Evolutionary conservation across 1,140 invertebrate species (phyloP), one percentile per base, ranked within the genome.

Genomic region (Ceratina australensis): DNA sequence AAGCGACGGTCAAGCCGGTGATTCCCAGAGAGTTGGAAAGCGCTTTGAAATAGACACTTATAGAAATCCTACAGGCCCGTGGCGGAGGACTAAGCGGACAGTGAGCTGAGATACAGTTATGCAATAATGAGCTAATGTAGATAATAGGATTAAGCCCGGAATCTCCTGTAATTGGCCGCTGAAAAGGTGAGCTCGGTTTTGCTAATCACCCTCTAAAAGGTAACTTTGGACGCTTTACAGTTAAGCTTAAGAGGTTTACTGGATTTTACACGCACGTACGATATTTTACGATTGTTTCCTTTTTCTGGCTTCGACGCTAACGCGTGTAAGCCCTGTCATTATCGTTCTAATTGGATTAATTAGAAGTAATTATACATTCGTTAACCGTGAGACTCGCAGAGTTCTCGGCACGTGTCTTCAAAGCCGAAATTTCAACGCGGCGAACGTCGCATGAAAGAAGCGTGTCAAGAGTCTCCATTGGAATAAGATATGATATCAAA

Each of bases 71-170:
- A 59, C 47, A 24, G 64, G 15, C 59, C 59, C 33, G 49, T 18
- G 22, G 10, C 52, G 33, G 33, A 22, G 49, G 54, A 72, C 71
- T 84, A 81, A 81, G 79, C 74, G 79, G 78, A 78, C 80, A 61
- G 76, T 78, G 71, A 65, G 74, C 50, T 73, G 78, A 71, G 74
- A 60, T 72, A 78, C 78, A 80, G 78, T 86, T 90, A 90, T 88
- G 85, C 84, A 90, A 91, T 91, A 91, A 91, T 90, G 89, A 91
- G 90, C 88, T 90, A 89, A 90, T 90, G 87, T 87, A 87, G 86
- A 79, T 91, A 90, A 91, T 91, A 90, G 90, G 90, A 91, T 91
- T 91, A 90, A 54, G 33, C 69, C 54, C 79, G 81, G 84, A 89
- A 89, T 88, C 89, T 90, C 84, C 73, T 88, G 87, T 91, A 91